phyloP scores from a whole-genome alignment of 2,888 invertebrate species.

The Agrilus mali region DNA sequence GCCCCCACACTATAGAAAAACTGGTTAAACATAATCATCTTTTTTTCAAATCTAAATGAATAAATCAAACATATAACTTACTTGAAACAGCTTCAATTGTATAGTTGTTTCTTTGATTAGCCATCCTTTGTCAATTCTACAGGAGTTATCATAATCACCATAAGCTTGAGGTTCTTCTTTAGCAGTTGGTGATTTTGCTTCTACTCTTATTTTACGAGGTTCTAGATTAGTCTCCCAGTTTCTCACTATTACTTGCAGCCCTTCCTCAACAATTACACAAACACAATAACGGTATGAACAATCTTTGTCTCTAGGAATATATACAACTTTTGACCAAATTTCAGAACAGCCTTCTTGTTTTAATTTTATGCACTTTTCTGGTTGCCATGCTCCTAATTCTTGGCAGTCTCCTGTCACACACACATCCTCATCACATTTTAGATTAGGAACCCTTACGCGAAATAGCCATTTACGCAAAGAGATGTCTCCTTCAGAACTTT shows the following conservation, averaged over 20 bases:
- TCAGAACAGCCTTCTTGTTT: slow-evolving; percentile 36
- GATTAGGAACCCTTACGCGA: slow-evolving; percentile 38
- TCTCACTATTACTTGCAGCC: slow-evolving; percentile 48
- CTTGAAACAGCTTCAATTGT: slow-evolving; percentile 56
- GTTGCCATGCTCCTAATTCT: slow-evolving; percentile 61
- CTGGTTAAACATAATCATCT: too few species aligned
- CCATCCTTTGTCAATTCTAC: slow-evolving; percentile 68
- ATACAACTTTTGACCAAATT: slow-evolving; percentile 50
- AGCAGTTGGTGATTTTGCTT: slow-evolving; percentile 17
- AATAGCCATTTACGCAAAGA: slow-evolving; percentile 37
- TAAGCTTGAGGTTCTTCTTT: slow-evolving; percentile 44
- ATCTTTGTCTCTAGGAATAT: slow-evolving; percentile 52
- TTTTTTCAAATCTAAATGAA: too few species aligned
- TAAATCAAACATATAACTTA: too few species aligned
- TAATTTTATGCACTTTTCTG: slow-evolving; percentile 44
- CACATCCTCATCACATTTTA: slow-evolving; percentile 49
- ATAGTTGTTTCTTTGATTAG: slow-evolving; percentile 69
- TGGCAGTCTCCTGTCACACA: slow-evolving; percentile 57
- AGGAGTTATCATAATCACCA: slow-evolving; percentile 47
- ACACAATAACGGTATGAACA: slow-evolving; percentile 67
- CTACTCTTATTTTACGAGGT: slow-evolving; percentile 46
- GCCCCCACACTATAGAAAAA: too few species aligned
- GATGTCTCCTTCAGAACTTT: slow-evolving; percentile 5
- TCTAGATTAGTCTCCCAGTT: slow-evolving; percentile 70
- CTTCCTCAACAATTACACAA: slow-evolving; percentile 51